Evolutionary conservation across 2,888 invertebrate genomes (phyloP).

Genomic region (Alcis repandata): DNA sequence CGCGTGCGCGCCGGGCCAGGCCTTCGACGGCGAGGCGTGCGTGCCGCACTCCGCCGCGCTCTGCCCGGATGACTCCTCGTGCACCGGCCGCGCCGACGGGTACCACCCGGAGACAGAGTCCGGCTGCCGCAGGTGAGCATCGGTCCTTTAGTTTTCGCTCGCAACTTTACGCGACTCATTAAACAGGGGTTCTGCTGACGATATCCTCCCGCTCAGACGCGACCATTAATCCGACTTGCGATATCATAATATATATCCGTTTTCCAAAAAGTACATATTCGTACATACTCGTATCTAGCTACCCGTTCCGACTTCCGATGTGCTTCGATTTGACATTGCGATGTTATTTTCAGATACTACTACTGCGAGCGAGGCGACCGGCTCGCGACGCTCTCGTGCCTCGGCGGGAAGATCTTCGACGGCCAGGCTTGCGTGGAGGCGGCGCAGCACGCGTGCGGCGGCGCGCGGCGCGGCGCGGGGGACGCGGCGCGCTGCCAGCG

Average conservation of each 20-base stretch:
- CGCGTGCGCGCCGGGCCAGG: slow-evolving; percentile 82
- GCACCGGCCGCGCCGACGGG: slow-evolving; percentile 82
- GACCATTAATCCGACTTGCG: too few relatives aligned
- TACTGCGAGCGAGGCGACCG: slow-evolving; percentile 87
- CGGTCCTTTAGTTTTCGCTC: background rate
- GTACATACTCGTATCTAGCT: background rate
- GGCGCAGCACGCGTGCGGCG: slow-evolving; percentile 75
- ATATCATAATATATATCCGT: background rate
- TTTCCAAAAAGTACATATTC: background rate
- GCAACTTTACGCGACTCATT: too few relatives aligned
- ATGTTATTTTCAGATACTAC: slow-evolving; percentile 77
- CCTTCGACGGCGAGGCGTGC: slow-evolving; percentile 87
- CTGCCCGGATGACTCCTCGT: slow-evolving; percentile 79
- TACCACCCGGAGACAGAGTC: slow-evolving; percentile 86
- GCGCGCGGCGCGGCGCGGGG: slow-evolving; percentile 55
- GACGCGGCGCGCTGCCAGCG: slow-evolving; percentile 68
- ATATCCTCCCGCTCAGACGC: too few relatives aligned
- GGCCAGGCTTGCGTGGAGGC: slow-evolving; percentile 84
- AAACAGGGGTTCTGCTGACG: too few relatives aligned
- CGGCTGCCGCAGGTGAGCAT: slow-evolving; percentile 79
- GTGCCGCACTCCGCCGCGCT: slow-evolving; percentile 67
- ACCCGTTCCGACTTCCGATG: background rate
- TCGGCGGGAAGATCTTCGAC: slow-evolving; percentile 86
- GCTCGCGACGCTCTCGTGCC: slow-evolving; percentile 84
- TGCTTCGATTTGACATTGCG: background rate